These are phyloP conservation scores for Caradrina clavipalpis DNA, from an alignment of 2,888 invertebrate genomes.

Conservation along the genomic window DNA sequence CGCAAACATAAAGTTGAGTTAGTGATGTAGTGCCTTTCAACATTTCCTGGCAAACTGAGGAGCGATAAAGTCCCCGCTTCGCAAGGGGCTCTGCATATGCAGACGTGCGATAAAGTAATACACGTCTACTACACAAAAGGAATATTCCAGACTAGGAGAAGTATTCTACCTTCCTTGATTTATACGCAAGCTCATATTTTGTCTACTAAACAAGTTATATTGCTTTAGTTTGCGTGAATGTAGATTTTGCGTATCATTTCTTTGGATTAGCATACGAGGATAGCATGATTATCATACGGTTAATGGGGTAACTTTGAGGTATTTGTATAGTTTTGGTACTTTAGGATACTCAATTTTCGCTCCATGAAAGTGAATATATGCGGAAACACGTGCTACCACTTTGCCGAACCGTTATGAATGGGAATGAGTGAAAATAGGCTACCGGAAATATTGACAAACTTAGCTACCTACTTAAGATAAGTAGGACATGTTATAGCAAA, in stretches of 20 bases:
- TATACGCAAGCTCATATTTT: constrained; percentile 65
- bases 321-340: constrained; percentile 6
- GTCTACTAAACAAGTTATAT: constrained; percentile 57
- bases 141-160: constrained; percentile 71
- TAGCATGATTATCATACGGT: constrained; percentile 18
- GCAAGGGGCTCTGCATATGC: constrained; percentile 73
- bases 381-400: constrained; percentile 27
- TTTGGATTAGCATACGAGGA: constrained; percentile 26
- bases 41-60: constrained; percentile 72
- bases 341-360: constrained; percentile 4
- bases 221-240: constrained; percentile 32
- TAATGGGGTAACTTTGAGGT: constrained; percentile 18
- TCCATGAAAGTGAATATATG: constrained; percentile 28
- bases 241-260: constrained; percentile 22
- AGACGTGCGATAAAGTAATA: constrained; percentile 77
- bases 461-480: not conserved
- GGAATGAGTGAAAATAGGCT: constrained; percentile 24
- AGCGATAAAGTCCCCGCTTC: constrained; percentile 75
- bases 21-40: constrained; percentile 64
- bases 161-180: constrained; percentile 68
- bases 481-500: not conserved
- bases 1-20: constrained; percentile 62
- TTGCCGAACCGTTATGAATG: constrained; percentile 24
- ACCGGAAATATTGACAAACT: constrained; percentile 7
- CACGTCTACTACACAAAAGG: constrained; percentile 72